Percentiles rank a stretch among this genome's conserved stretches.
These are phyloP conservation scores for Erpornis zantholeuca DNA, from an alignment of 2,113 vertebrate species.

Conservation along the genomic window DNA sequence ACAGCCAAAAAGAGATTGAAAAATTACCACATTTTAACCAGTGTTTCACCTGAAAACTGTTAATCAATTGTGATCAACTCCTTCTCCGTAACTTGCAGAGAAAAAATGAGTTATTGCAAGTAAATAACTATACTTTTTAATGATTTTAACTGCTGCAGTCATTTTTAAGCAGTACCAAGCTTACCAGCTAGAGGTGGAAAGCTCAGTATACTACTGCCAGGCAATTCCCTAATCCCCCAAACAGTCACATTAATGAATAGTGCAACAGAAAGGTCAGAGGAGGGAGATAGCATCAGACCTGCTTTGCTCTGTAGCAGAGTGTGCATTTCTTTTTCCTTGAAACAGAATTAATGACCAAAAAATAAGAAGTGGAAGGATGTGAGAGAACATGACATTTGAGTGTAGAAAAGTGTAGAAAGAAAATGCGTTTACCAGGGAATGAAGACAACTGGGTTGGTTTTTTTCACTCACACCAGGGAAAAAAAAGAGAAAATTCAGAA, in stretches of 20 bases:
- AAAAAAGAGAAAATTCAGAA: background rate
- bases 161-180: background rate
- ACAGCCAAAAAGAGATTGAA: background rate
- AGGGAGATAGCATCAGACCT: background rate
- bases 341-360: background rate
- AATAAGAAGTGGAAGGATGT: background rate
- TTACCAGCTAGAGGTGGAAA: background rate
- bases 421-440: background rate
- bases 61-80: background rate
- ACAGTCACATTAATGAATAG: background rate
- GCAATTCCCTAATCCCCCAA: background rate
- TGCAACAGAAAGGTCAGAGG: background rate
- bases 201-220: background rate
- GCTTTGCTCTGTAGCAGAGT: background rate
- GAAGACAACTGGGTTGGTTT: background rate
- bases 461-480: background rate
- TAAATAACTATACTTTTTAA: background rate
- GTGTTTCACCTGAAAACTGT: background rate
- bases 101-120: background rate
- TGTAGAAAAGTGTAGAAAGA: background rate
- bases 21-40: background rate
- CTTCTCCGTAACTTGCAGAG: background rate
- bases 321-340: background rate
- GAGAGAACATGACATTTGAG: background rate
- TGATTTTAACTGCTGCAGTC: background rate